Evolutionary conservation across 2,113 vertebrate genomes (phyloP).

Genomic region (Psammodynastes pulverulentus): DNA sequence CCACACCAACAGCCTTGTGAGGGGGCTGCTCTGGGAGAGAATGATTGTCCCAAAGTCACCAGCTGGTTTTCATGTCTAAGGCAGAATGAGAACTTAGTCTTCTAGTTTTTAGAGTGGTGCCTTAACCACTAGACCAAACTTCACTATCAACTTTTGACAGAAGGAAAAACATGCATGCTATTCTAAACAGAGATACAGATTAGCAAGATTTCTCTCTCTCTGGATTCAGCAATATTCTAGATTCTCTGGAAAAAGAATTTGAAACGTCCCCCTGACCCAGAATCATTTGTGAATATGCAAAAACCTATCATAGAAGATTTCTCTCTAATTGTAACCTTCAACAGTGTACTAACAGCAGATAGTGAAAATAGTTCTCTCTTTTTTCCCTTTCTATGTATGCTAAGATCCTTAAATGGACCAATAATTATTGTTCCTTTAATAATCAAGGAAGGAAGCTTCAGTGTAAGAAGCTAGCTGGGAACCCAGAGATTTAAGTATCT

Average conservation of each 20-base stretch:
- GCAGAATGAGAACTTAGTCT: neutral
- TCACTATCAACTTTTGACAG: neutral
- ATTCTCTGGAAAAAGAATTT: neutral
- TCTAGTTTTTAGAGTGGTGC: neutral
- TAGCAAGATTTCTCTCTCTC: neutral
- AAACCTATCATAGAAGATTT: neutral
- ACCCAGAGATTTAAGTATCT: neutral
- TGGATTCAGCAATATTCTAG: neutral
- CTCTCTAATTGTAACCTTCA: neutral
- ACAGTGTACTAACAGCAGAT: neutral
- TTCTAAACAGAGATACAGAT: neutral
- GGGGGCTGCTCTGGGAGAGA: neutral
- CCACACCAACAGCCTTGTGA: neutral
- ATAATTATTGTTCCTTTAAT: neutral
- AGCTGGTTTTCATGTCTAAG: neutral
- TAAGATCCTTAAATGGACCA: neutral
- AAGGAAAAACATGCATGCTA: neutral
- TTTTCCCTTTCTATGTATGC: neutral
- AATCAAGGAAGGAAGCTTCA: neutral
- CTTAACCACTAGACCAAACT: neutral
- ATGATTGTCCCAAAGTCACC: neutral
- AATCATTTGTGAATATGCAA: neutral
- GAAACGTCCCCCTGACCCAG: neutral
- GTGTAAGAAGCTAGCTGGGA: neutral
- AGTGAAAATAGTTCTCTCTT: neutral